Conservation (phyloP, 1,140 invertebrate genomes). For the Caerostris darwini region DNA sequence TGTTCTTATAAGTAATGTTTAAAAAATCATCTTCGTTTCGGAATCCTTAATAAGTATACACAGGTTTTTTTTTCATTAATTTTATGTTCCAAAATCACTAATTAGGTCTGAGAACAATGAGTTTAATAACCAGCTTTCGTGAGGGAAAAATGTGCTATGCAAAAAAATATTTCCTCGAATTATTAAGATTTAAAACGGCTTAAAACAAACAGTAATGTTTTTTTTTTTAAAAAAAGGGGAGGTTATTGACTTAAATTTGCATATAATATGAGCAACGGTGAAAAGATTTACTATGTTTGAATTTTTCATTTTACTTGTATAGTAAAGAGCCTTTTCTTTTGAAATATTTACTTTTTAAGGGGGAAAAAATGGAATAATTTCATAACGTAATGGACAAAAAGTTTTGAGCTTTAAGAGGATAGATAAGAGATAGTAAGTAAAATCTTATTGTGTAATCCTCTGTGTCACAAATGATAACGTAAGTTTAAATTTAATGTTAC, state of each 20-base stretch:
- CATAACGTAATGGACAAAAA: neutral
- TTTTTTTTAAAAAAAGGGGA: neutral
- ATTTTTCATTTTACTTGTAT: neutral
- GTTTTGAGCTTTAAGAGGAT: neutral
- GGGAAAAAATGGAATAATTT: neutral
- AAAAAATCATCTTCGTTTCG: conserved; percentile 2
- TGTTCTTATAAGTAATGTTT: conserved; percentile 56
- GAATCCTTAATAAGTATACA: conserved; percentile 25
- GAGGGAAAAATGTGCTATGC: neutral
- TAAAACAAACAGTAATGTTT: neutral
- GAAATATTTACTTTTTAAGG: neutral
- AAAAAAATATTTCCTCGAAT: neutral
- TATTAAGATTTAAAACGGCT: conserved; percentile 29
- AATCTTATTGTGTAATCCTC: neutral
- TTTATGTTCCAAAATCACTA: conserved; percentile 12
- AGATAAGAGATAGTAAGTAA: neutral
- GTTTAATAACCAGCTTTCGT: conserved; percentile 18
- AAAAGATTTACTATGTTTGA: neutral
- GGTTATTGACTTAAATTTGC: neutral
- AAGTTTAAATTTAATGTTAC: no score
- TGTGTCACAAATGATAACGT: no score
- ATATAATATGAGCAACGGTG: neutral
- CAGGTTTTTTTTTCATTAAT: neutral
- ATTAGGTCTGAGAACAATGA: conserved; percentile 53
- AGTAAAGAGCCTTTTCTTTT: neutral